Evolutionary conservation across 2,113 vertebrate genomes (phyloP), one percentile per base, ranked within the genome.

Genomic region (Rhinogobius similis): DNA sequence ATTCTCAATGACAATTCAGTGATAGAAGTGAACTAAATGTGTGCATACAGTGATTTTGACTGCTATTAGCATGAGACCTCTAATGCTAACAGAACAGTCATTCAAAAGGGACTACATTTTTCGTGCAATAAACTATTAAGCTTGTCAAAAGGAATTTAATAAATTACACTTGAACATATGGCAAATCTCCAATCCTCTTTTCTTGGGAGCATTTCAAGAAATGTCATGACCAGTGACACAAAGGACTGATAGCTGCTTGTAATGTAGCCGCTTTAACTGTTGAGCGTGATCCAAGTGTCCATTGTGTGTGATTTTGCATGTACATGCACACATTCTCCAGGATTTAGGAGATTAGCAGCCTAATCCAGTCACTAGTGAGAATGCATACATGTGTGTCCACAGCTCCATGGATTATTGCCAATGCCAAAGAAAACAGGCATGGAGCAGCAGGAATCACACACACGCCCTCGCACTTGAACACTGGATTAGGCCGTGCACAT

Each of bases 281-380:
- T 41, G 55, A 13, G 24, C 38, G 14, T 61, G 58, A 61, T 61
- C 27, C 39, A 24, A 36, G 39, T 18, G 38, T n/a, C 72, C 38
- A 20, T 38, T 53, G 62, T 58, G 67, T 64, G 39, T 48, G 67
- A 63, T 50, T 52, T 67, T 46, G 48, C 38, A 8, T 67, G 46
- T 32, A 43, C n/a, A 10, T 69, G 78, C 52, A 62, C 66, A 68
- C 63, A 75, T 21, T 70, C 67, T 70, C 65, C 58, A 58, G 67
- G 72, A 79, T 76, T 62, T 44, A 64, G 65, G 70, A 63, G 86
- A 88, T 91, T 83, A 86, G 43, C 65, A 75, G 46, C 50, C 46
- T 88, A 89, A 88, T 89, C 71, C 81, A 80, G 55, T 65, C 70
- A 63, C 58, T 67, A 29, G 66, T 73, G 69, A 72, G 56, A 36